Conservation (phyloP, 2,888 invertebrate genomes). For the Gymnocheta viridis region DNA sequence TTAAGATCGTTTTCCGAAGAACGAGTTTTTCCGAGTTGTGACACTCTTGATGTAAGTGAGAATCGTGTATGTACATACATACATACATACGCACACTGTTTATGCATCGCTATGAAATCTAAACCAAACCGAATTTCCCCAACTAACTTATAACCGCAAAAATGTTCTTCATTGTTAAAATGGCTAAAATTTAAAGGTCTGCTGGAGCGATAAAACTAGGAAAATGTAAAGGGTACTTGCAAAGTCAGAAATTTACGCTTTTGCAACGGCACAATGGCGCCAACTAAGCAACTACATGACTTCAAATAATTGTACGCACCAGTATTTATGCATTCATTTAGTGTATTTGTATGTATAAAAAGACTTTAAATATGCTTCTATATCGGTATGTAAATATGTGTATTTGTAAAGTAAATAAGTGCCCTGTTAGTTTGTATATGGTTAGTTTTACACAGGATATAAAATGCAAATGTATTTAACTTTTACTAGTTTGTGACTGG, state of each 20-base stretch:
- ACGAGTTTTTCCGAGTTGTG: too few relatives aligned
- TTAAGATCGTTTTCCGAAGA: too few relatives aligned
- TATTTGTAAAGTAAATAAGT: conserved; percentile 31
- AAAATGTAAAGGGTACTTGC: not conserved
- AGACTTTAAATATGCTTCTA: not conserved
- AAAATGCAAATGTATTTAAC: conserved; percentile 59
- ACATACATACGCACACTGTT: too few relatives aligned
- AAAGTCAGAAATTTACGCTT: conserved; percentile 35
- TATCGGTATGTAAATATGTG: not conserved
- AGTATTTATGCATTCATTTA: not conserved
- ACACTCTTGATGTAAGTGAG: too few relatives aligned
- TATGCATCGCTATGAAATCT: not conserved
- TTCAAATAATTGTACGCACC: conserved; percentile 22
- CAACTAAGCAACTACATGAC: conserved; percentile 33
- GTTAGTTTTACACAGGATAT: conserved; percentile 40
- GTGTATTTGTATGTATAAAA: not conserved
- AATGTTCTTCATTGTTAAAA: conserved; percentile 36
- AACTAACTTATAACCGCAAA: conserved; percentile 33
- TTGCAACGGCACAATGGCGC: conserved; percentile 47
- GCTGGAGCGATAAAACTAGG: not conserved
- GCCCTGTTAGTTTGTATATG: conserved; percentile 4
- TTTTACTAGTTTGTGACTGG: conserved; percentile 40
- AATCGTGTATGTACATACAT: too few relatives aligned
- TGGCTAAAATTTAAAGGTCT: conserved; percentile 3
- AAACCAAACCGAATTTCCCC: conserved; percentile 22